phyloP scores from a whole-genome alignment of 1,140 invertebrate species.

The Megathymus violae region DNA sequence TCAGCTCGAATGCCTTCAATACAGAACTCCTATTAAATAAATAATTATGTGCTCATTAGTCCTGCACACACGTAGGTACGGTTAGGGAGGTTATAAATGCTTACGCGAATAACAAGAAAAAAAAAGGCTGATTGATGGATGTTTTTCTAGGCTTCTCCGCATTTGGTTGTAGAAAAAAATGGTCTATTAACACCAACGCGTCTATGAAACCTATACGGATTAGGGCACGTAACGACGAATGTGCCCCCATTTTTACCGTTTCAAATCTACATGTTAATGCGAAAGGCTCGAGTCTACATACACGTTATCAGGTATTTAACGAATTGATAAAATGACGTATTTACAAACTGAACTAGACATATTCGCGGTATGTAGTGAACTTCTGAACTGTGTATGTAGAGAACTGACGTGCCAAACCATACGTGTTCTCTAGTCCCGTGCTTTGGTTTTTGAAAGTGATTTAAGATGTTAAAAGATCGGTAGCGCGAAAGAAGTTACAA shows the following conservation, averaged over 20 bases:
- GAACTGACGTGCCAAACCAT: too few species aligned
- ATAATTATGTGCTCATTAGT: constrained; percentile 36
- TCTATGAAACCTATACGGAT: constrained; percentile 32
- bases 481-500: too few species aligned
- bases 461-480: too few species aligned
- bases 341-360: constrained; percentile 21
- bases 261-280: too few species aligned
- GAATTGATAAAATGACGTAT: constrained; percentile 40
- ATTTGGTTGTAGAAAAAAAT: constrained; percentile 34
- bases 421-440: too few species aligned
- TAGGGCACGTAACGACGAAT: constrained; percentile 41
- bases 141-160: constrained; percentile 34
- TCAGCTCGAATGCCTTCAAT: constrained; percentile 11
- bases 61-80: constrained; percentile 40
- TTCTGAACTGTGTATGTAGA: background rate
- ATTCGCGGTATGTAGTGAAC: constrained; percentile 13
- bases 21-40: constrained; percentile 19
- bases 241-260: constrained; percentile 44
- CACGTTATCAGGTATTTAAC: constrained; percentile 37
- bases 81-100: constrained; percentile 31
- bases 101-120: constrained; percentile 11
- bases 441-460: constrained; percentile 12
- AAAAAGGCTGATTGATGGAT: constrained; percentile 18
- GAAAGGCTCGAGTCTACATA: too few species aligned
- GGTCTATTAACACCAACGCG: constrained; percentile 4